These are phyloP conservation scores for Lutjanus erythropterus DNA, from an alignment of 2,113 vertebrate genomes.

Conservation along the genomic window DNA sequence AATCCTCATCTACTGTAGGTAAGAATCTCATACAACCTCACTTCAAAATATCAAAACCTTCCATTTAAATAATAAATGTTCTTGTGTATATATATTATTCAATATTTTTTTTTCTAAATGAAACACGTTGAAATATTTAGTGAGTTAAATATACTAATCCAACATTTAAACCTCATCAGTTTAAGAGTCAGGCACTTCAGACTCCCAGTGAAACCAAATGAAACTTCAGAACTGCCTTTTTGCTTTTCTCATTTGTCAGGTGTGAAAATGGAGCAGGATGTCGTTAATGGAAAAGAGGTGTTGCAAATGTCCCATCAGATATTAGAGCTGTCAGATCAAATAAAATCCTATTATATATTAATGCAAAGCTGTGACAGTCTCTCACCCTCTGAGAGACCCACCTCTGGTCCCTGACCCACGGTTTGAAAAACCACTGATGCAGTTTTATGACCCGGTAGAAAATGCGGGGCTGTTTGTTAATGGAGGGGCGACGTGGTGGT, in stretches of 20 bases:
- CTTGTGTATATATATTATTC: too few relatives aligned
- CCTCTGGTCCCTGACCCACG: slow-evolving; percentile 1
- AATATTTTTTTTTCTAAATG: too few relatives aligned
- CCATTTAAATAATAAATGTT: too few relatives aligned
- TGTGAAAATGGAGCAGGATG: slow-evolving; percentile 40
- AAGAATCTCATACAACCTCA: too few relatives aligned
- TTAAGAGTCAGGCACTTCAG: not conserved
- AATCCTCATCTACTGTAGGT: too few relatives aligned
- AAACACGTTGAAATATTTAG: too few relatives aligned
- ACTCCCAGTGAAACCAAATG: not conserved
- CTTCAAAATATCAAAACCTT: too few relatives aligned
- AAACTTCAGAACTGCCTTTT: not conserved
- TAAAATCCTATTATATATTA: slow-evolving; percentile 36
- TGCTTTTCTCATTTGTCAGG: slow-evolving; percentile 39
- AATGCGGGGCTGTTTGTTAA: slow-evolving; percentile 11
- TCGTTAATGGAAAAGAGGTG: slow-evolving; percentile 49
- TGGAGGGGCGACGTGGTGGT: not conserved
- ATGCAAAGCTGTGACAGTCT: not conserved
- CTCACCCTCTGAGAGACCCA: not conserved
- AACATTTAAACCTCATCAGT: not conserved
- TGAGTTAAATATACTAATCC: not conserved
- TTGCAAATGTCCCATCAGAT: slow-evolving; percentile 27
- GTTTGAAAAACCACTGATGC: not conserved
- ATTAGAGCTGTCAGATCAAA: slow-evolving; percentile 35
- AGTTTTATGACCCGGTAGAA: not conserved